Conservation (phyloP, 2,113 vertebrate genomes). For the Rattus norvegicus region GRCr8 NC_086022.1:12656501-12657000, state of each 20-base stretch:
- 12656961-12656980: too few relatives aligned
- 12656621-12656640: background rate
- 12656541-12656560: background rate
- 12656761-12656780: background rate
- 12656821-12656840: background rate
- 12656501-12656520: constrained; percentile 6
- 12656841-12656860: background rate
- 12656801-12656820: background rate
- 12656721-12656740: background rate
- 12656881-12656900: background rate
- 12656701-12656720: background rate
- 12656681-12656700: background rate
- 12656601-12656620: background rate
- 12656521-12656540: background rate
- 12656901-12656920: background rate
- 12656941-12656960: background rate
- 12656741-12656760: background rate
- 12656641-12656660: background rate
- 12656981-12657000: background rate
- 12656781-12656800: background rate
- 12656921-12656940: background rate
- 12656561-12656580: background rate
- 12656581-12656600: background rate
- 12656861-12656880: background rate
- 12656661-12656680: background rate